phyloP scores from a whole-genome alignment of 1,140 invertebrate genomes.

The Anastrepha obliqua region DNA sequence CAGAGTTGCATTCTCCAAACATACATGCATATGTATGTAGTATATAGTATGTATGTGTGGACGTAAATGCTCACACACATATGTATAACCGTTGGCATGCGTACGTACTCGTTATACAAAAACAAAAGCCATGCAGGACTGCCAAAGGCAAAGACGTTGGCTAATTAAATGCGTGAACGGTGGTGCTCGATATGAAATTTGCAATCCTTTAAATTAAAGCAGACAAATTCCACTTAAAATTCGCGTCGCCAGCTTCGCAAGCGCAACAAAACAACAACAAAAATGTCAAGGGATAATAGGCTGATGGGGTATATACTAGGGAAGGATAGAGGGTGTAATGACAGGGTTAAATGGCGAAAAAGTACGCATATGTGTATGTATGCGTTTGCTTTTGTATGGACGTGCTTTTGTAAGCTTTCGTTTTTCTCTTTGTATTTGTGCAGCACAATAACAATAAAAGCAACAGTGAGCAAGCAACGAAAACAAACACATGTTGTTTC shows the following conservation, averaged over 20 bases:
- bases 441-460: neutral
- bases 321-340: neutral
- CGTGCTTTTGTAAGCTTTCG: neutral
- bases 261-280: conserved; percentile 18
- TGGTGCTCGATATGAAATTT: conserved; percentile 39
- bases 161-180: conserved; percentile 1
- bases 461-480: conserved; percentile 24
- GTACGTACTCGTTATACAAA: too few relatives aligned
- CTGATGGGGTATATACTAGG: too few relatives aligned
- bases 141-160: neutral
- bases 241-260: neutral
- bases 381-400: neutral
- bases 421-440: neutral
- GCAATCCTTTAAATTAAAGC: conserved; percentile 38
- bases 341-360: neutral
- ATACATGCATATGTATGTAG: too few relatives aligned
- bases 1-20: too few relatives aligned
- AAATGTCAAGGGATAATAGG: neutral
- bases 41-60: too few relatives aligned
- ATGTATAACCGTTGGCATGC: too few relatives aligned
- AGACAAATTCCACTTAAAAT: conserved; percentile 35
- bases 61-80: too few relatives aligned
- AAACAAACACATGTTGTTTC: conserved; percentile 55
- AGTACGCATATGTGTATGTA: neutral
- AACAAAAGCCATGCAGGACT: too few relatives aligned